These are phyloP conservation scores for Osmerus eperlanus DNA, from an alignment of 2,113 vertebrate species.

Conservation along the genomic window DNA sequence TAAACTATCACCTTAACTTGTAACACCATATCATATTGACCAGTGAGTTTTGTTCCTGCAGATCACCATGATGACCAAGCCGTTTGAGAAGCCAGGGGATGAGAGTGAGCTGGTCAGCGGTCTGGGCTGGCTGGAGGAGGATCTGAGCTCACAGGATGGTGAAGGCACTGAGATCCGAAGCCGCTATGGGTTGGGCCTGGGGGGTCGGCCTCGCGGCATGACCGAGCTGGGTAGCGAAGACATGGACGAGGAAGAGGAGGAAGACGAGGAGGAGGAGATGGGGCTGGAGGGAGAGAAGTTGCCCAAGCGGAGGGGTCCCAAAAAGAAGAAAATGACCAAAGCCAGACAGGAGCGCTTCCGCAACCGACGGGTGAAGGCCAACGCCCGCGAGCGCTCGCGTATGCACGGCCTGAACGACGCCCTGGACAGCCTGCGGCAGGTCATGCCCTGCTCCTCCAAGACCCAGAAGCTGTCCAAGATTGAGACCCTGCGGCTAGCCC, in stretches of 20 bases:
- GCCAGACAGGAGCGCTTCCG: slow-evolving; percentile 88
- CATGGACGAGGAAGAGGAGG: slow-evolving; percentile 76
- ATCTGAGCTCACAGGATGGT: slow-evolving; percentile 76
- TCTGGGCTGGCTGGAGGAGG: slow-evolving; percentile 81
- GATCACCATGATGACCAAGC: slow-evolving; percentile 82
- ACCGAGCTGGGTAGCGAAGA: slow-evolving; percentile 74
- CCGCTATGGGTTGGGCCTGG: slow-evolving; percentile 42
- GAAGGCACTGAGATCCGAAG: slow-evolving; percentile 63
- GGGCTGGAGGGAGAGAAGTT: slow-evolving; percentile 76
- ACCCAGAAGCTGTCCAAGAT: slow-evolving; percentile 98
- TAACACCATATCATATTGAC: slow-evolving; percentile 3
- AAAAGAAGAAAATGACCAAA: slow-evolving; percentile 99
- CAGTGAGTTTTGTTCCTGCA: slow-evolving; percentile 45
- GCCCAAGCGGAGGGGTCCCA: slow-evolving; percentile 91
- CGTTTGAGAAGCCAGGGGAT: slow-evolving; percentile 71
- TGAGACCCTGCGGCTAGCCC: slow-evolving; percentile 89
- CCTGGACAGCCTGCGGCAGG: slow-evolving; percentile 85
- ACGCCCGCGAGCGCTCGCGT: slow-evolving; percentile 87
- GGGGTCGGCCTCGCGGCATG: slow-evolving; percentile 46
- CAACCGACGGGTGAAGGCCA: slow-evolving; percentile 87
- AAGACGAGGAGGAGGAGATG: slow-evolving; percentile 76
- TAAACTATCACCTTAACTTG: not conserved
- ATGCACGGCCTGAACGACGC: slow-evolving; percentile 97
- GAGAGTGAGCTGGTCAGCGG: slow-evolving; percentile 79
- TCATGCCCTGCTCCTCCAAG: slow-evolving; percentile 99